A percentile compares a stretch with the other conserved stretches of the same genome.
Evolutionary conservation across 2,888 invertebrate genomes (phyloP).

Genomic region (Xestia ashworthii): DNA sequence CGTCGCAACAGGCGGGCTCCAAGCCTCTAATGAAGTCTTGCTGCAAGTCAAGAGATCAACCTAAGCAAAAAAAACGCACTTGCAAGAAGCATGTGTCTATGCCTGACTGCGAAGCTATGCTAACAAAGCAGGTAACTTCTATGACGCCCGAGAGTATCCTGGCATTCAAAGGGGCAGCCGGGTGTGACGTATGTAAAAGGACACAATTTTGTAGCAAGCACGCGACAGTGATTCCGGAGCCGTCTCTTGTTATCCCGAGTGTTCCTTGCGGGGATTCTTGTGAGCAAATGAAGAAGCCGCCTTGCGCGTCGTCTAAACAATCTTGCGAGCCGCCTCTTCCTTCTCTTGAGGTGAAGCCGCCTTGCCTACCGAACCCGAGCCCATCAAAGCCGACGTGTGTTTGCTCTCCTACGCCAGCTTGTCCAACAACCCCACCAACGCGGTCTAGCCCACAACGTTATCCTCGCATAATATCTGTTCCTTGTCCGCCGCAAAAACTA

Average conservation of each 20-base stretch:
- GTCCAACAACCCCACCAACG: background rate
- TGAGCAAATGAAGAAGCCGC: slow-evolving; percentile 59
- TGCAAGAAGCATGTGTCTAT: slow-evolving; percentile 75
- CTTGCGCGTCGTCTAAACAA: slow-evolving; percentile 53
- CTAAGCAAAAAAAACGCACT: slow-evolving; percentile 43
- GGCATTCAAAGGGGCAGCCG: slow-evolving; percentile 64
- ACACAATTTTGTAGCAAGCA: slow-evolving; percentile 63
- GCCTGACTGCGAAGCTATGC: slow-evolving; percentile 68
- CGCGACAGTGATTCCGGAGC: slow-evolving; percentile 58
- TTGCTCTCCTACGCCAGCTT: background rate
- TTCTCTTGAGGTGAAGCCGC: background rate
- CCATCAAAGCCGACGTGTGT: background rate
- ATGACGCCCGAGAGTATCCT: slow-evolving; percentile 71
- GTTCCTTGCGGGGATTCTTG: slow-evolving; percentile 68
- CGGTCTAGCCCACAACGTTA: background rate
- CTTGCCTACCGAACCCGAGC: background rate
- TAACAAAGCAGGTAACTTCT: slow-evolving; percentile 52
- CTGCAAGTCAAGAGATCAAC: slow-evolving; percentile 38
- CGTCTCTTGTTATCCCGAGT: slow-evolving; percentile 65
- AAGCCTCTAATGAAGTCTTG: slow-evolving; percentile 59
- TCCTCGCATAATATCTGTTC: background rate
- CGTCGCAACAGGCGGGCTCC: slow-evolving; percentile 39
- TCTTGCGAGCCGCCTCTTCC: slow-evolving; percentile 40
- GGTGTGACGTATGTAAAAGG: slow-evolving; percentile 65
- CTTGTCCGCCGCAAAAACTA: background rate